Percentiles rank a stretch among this genome's conserved stretches.
Evolutionary conservation across 2,797 vertebrate genomes (phyloP).

Genomic region (Gymnoscopelus microlampas): DNA sequence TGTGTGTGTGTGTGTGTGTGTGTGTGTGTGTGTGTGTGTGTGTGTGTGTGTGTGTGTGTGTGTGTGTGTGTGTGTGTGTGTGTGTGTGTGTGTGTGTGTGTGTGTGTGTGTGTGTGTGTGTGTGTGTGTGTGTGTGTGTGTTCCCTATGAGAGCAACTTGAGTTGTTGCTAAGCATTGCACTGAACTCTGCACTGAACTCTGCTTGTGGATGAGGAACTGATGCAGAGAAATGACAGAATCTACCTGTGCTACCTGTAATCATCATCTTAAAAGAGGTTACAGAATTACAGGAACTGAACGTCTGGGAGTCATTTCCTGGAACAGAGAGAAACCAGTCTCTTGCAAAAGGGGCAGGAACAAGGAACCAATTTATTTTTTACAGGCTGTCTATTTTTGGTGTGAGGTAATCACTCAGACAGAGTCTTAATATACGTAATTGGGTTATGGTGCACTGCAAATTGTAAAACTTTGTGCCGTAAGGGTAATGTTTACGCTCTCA

Average conservation of each 20-base stretch:
- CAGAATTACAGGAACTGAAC: slow-evolving; percentile 9
- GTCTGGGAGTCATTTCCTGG: slow-evolving; percentile 49
- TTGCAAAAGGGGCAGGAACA: background rate
- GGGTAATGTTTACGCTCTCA: no score
- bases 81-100: background rate
- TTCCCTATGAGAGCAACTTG: background rate
- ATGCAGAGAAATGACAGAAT: background rate
- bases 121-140: background rate
- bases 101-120: background rate
- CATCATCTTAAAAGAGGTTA: background rate
- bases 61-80: background rate
- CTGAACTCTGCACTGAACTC: no score
- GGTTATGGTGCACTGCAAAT: no score
- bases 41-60: background rate
- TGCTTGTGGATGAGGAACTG: slow-evolving; percentile 10
- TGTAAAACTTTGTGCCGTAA: no score
- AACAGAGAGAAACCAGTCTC: slow-evolving; percentile 19
- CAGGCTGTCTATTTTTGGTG: background rate
- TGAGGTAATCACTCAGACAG: background rate
- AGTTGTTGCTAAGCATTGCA: slow-evolving; percentile 14
- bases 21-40: background rate
- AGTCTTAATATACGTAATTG: no score
- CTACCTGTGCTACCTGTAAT: background rate
- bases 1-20: background rate
- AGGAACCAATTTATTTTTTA: background rate